These are phyloP conservation scores for Bradypodion ventrale DNA, from an alignment of 2,797 vertebrate species.

Conservation along the genomic window DNA sequence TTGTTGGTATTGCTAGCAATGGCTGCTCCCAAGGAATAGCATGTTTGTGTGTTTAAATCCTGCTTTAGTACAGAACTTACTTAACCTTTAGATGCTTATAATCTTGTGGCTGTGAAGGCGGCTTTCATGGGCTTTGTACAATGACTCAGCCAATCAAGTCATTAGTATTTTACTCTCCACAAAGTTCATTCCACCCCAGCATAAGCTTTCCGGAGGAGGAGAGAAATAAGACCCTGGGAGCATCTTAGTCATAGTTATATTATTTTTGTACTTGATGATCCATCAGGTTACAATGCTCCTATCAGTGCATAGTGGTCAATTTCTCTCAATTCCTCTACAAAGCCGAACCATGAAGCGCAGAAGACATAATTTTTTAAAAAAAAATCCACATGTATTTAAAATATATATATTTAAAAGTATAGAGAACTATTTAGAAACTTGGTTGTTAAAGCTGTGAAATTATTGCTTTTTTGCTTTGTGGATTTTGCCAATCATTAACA, in stretches of 20 bases:
- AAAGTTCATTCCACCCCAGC: slow-evolving; percentile 23
- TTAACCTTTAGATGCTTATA: background rate
- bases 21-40: too few relatives aligned
- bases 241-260: slow-evolving; percentile 26
- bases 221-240: background rate
- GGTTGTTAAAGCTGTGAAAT: too few relatives aligned
- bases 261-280: background rate
- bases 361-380: too few relatives aligned
- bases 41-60: background rate
- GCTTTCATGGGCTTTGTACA: background rate
- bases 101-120: background rate
- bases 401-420: too few relatives aligned
- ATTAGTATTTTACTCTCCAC: slow-evolving; percentile 6
- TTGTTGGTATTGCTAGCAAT: too few relatives aligned
- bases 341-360: background rate
- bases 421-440: too few relatives aligned
- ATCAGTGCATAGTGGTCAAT: background rate
- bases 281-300: background rate
- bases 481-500: background rate
- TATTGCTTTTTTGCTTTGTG: background rate
- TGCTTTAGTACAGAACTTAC: background rate
- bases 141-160: slow-evolving; percentile 24
- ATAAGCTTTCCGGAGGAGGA: slow-evolving; percentile 1
- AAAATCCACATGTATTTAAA: too few relatives aligned
- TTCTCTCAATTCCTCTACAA: background rate